Evolutionary conservation across 2,113 vertebrate species (phyloP).

Genomic region (Cyanocitta stelleri): DNA sequence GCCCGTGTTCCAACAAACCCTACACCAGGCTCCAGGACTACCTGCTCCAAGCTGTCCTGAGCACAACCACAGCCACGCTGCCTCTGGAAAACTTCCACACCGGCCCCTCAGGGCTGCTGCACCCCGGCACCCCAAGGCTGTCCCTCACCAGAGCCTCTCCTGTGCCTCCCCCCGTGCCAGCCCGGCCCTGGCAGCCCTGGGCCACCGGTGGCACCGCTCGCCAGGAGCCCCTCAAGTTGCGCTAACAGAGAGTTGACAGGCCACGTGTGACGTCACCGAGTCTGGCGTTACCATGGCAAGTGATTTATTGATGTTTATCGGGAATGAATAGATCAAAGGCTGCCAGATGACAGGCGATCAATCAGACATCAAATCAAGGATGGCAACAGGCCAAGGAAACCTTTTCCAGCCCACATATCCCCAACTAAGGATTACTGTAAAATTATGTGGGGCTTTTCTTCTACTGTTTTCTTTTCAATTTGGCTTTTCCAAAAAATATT

Average conservation of each 20-base stretch:
- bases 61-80: neutral
- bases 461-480: constrained; percentile 45
- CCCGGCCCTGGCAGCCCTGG: neutral
- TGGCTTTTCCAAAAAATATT: constrained; percentile 57
- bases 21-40: accelerated
- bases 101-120: neutral
- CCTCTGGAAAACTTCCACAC: neutral
- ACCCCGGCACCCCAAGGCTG: neutral
- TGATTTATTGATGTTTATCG: constrained; percentile 99
- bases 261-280: constrained; percentile 85
- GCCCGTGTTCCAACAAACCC: neutral
- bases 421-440: constrained; percentile 75
- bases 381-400: constrained; percentile 91
- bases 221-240: constrained; percentile 63
- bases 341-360: constrained; percentile 89
- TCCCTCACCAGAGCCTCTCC: neutral
- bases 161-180: neutral
- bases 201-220: neutral
- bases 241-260: constrained; percentile 77
- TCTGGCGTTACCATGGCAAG: constrained; percentile 79
- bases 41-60: neutral
- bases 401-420: constrained; percentile 80
- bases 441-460: constrained; percentile 74
- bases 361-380: constrained; percentile 98
- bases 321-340: constrained; percentile 99